A percentile compares a stretch with the other conserved stretches of the same genome.
Evolutionary conservation across 2,113 vertebrate genomes (phyloP).

Genomic region (Struthidea cinerea): DNA sequence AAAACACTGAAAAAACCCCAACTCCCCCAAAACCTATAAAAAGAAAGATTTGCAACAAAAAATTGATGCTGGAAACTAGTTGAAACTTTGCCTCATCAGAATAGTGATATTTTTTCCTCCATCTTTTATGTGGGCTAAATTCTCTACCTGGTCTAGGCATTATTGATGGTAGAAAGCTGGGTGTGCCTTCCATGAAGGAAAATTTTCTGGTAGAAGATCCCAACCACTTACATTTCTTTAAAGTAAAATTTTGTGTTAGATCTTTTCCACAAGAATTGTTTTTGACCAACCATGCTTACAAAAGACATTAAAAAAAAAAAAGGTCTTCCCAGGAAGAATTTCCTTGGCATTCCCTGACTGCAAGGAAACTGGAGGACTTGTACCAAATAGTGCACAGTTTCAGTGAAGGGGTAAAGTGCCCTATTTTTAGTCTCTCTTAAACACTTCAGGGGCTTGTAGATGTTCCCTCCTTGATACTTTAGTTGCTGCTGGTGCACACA

Average conservation of each 20-base stretch:
- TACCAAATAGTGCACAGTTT: not conserved
- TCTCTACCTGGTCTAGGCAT: not conserved
- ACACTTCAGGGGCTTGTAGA: not conserved
- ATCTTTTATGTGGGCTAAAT: not conserved
- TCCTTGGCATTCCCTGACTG: not conserved
- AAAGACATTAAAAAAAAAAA: not conserved
- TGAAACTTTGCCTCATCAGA: not conserved
- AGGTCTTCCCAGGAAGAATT: not conserved
- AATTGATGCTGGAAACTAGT: not conserved
- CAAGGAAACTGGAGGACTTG: not conserved
- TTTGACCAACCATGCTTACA: not conserved
- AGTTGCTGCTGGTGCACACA: not conserved
- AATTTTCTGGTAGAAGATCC: not conserved
- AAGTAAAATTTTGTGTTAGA: not conserved
- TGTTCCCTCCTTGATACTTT: not conserved
- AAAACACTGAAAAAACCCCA: not conserved
- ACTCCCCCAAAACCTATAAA: fast-evolving
- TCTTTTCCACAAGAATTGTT: not conserved
- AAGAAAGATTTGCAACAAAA: not conserved
- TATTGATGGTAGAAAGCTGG: not conserved
- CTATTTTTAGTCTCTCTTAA: not conserved
- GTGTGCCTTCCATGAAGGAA: not conserved
- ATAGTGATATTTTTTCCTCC: not conserved
- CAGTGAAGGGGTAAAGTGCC: not conserved
- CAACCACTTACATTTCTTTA: not conserved